Conservation (phyloP, 1,140 invertebrate species). For the Lerema accius region DNA sequence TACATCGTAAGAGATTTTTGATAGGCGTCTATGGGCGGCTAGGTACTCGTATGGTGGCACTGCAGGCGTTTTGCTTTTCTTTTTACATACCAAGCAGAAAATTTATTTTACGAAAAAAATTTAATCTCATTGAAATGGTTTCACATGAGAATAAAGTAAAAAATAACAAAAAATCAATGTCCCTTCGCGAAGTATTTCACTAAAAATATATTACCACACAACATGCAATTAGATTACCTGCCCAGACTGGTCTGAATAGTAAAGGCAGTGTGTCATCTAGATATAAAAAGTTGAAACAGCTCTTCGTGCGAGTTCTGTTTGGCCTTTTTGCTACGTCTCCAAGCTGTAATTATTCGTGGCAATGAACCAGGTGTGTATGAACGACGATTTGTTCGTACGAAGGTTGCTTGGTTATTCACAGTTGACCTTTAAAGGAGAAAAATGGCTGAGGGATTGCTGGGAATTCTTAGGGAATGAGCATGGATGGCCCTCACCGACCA, state of each 20-base stretch:
- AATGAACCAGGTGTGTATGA: constrained; percentile 57
- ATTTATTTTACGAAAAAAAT: too few relatives aligned
- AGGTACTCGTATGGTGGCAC: too few relatives aligned
- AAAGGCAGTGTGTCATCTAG: constrained; percentile 43
- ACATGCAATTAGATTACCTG: constrained; percentile 21
- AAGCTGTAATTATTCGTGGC: constrained; percentile 68
- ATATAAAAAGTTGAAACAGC: constrained; percentile 45
- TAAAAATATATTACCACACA: constrained; percentile 25
- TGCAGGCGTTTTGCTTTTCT: too few relatives aligned
- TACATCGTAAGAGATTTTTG: too few relatives aligned
- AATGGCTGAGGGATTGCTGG: constrained; percentile 45
- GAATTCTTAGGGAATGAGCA: constrained; percentile 41
- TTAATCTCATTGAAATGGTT: too few relatives aligned
- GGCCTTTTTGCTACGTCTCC: constrained; percentile 49
- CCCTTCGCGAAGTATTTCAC: constrained; percentile 2
- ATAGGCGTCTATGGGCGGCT: too few relatives aligned
- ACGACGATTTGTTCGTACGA: constrained; percentile 55
- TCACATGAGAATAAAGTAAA: too few relatives aligned
- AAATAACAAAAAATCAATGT: constrained; percentile 1
- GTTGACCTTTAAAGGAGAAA: constrained; percentile 64
- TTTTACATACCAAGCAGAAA: too few relatives aligned
- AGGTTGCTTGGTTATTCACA: constrained; percentile 68
- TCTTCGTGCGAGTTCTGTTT: constrained; percentile 37
- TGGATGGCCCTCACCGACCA: constrained; percentile 25
- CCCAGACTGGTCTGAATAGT: constrained; percentile 15